These are phyloP conservation scores for Apaloderma vittatum DNA, from an alignment of 2,113 vertebrate species.

Conservation along the genomic window DNA sequence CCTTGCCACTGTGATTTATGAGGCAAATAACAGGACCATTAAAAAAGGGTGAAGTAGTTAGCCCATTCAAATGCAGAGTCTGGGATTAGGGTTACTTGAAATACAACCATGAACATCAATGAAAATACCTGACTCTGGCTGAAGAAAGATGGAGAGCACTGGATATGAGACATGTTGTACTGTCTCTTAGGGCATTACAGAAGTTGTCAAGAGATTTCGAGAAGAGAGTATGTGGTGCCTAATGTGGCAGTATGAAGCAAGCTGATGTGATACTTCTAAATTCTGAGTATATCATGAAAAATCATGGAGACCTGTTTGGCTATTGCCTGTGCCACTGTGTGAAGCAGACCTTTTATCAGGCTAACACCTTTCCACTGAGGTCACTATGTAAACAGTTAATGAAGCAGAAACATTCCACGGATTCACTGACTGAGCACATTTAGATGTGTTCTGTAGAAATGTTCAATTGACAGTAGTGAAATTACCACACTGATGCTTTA, in stretches of 20 bases:
- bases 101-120: background rate
- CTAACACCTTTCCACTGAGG: conserved; percentile 60
- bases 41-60: conserved; percentile 45
- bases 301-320: background rate
- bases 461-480: conserved; percentile 42
- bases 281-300: conserved; percentile 28
- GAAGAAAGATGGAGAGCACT: background rate
- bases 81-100: conserved; percentile 11
- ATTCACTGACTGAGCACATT: conserved; percentile 70
- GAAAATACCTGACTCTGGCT: background rate
- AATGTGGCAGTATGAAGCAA: conserved; percentile 23
- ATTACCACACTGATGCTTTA: conserved; percentile 60
- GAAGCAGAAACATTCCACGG: conserved; percentile 67
- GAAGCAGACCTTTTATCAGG: conserved; percentile 49
- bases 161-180: background rate
- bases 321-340: background rate
- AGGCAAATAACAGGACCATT: conserved; percentile 43
- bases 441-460: conserved; percentile 54
- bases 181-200: background rate
- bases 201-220: background rate
- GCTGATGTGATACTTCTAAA: conserved; percentile 47
- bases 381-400: conserved; percentile 79
- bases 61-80: conserved; percentile 1
- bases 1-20: conserved; percentile 50
- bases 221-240: background rate